Percentiles rank a stretch among this genome's conserved stretches.
These are phyloP conservation scores for Heterocephalus glaber DNA, from an alignment of 2,113 vertebrate species.

Conservation along the genomic window DNA sequence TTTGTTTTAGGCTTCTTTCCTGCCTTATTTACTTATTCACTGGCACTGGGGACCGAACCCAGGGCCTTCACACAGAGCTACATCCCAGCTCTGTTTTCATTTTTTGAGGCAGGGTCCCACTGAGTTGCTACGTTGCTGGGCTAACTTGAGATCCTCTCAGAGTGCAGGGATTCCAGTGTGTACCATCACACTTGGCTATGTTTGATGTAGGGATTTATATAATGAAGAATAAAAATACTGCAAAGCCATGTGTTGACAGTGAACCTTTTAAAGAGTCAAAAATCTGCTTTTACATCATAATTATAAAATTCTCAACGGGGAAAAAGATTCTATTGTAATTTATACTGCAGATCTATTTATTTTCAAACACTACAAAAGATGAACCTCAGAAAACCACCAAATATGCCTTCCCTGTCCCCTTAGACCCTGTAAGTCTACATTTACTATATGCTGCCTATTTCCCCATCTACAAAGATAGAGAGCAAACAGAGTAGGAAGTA, in stretches of 20 bases:
- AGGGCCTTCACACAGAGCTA: neutral
- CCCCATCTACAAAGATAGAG: neutral
- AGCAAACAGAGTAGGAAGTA: neutral
- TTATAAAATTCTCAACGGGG: neutral
- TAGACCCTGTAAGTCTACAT: neutral
- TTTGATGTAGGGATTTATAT: conserved; percentile 11
- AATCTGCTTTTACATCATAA: neutral
- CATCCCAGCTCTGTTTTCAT: neutral
- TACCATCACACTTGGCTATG: neutral
- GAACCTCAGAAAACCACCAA: neutral
- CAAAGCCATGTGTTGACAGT: neutral
- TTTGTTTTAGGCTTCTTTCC: neutral
- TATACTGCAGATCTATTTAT: neutral
- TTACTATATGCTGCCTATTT: neutral
- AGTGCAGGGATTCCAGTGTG: neutral
- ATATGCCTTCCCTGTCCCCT: neutral
- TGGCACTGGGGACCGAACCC: neutral
- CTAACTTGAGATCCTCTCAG: neutral
- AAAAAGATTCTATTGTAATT: neutral
- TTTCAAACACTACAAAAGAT: conserved; percentile 13
- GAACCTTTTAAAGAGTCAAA: conserved; percentile 8
- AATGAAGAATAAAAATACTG: conserved; percentile 24
- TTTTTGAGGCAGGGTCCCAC: neutral
- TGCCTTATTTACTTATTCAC: neutral
- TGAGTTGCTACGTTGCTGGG: neutral